phyloP scores from a whole-genome alignment of 35 echinoderm and acorn worm genomes.

The Apostichopus japonicus region DNA sequence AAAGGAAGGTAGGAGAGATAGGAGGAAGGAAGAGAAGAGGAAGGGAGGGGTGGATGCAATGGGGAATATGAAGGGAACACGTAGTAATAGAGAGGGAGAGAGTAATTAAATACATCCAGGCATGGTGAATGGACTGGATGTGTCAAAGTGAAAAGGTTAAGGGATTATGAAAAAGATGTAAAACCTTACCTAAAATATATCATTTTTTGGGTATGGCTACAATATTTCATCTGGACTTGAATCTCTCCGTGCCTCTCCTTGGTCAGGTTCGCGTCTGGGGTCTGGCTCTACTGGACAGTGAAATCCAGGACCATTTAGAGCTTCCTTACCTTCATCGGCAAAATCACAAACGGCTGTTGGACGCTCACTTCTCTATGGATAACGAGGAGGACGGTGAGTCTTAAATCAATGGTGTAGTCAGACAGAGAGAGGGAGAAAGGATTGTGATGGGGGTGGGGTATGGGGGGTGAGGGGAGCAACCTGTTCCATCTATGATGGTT shows the following conservation, averaged over 20 bases:
- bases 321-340: slow-evolving; percentile 81
- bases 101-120: slow-evolving; percentile 7
- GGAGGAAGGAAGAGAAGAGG: background rate
- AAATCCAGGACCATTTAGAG: slow-evolving; percentile 94
- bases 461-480: background rate
- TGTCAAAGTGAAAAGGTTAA: background rate
- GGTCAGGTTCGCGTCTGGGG: slow-evolving; percentile 82
- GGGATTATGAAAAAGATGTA: slow-evolving; percentile 7
- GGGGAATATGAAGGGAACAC: background rate
- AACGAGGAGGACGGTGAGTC: slow-evolving; percentile 80
- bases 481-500: no score
- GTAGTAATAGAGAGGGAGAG: background rate
- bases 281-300: slow-evolving; percentile 74
- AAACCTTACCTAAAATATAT: background rate
- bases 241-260: background rate
- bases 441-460: background rate
- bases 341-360: slow-evolving; percentile 84
- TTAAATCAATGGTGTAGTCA: background rate
- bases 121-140: background rate
- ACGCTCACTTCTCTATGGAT: slow-evolving; percentile 89
- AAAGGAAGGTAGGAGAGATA: background rate
- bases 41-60: background rate
- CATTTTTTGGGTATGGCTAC: background rate
- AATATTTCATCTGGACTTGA: background rate
- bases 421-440: background rate